Conservation (phyloP, 1,140 invertebrate species). For the Copidosoma floridanum region DNA sequence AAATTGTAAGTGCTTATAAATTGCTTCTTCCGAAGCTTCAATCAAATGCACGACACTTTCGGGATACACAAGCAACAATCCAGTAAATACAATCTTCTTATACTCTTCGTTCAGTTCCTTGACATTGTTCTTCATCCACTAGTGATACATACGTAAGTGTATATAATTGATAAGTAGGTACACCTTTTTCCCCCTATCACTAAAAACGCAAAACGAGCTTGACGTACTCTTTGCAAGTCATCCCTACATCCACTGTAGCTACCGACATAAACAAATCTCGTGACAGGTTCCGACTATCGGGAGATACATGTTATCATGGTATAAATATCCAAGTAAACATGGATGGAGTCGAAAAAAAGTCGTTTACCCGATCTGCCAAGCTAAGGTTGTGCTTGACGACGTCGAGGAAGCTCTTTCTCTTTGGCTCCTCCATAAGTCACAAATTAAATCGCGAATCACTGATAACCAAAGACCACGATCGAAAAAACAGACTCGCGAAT, state of each 20-base stretch:
- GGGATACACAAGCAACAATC: constrained; percentile 38
- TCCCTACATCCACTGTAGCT: constrained; percentile 23
- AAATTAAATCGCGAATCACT: no score
- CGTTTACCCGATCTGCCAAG: constrained; percentile 28
- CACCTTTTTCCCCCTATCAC: not conserved
- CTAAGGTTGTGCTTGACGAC: constrained; percentile 30
- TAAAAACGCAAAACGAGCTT: not conserved
- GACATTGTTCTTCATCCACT: constrained; percentile 32
- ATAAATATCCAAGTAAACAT: no score
- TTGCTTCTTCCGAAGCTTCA: constrained; percentile 38
- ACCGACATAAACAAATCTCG: constrained; percentile 37
- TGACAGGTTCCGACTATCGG: constrained; percentile 32
- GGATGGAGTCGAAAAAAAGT: no score
- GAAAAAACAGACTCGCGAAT: no score
- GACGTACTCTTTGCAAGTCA: constrained; percentile 30
- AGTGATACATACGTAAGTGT: not conserved
- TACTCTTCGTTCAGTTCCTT: constrained; percentile 27
- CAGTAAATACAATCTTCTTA: constrained; percentile 21
- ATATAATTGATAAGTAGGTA: not conserved
- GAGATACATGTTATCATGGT: no score
- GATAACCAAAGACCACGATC: no score
- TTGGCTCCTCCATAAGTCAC: constrained; percentile 19
- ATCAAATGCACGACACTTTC: constrained; percentile 35
- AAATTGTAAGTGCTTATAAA: constrained; percentile 36
- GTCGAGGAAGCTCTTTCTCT: constrained; percentile 33